Evolutionary conservation across 2,797 vertebrate genomes (phyloP).

Genomic region (Macrochelys suwanniensis): DNA sequence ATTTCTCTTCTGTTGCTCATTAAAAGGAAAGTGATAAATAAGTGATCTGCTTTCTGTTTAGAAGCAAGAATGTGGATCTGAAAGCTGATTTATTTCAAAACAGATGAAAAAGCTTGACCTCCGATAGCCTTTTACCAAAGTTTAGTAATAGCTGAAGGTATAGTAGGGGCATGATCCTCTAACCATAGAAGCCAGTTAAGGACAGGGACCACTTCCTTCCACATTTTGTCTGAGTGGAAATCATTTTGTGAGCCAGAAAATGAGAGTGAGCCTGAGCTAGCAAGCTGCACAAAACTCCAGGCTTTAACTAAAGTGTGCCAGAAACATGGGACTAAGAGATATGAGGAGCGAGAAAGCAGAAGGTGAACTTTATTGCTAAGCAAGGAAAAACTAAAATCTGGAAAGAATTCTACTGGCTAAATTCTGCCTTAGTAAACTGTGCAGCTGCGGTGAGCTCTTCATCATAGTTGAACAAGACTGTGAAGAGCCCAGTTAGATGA

Average conservation of each 20-base stretch:
- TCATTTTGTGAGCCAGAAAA: neutral
- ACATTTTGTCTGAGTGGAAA: neutral
- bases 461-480: neutral
- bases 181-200: neutral
- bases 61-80: constrained; percentile 42
- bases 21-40: constrained; percentile 65
- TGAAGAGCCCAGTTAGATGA: neutral
- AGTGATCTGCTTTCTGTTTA: constrained; percentile 16
- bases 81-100: constrained; percentile 16
- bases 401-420: neutral
- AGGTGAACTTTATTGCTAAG: constrained; percentile 41
- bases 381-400: neutral
- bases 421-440: neutral
- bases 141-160: constrained; percentile 22
- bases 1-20: constrained; percentile 48
- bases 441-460: neutral
- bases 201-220: neutral
- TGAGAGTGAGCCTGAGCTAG: neutral
- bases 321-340: constrained; percentile 4
- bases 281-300: neutral
- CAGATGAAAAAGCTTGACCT: constrained; percentile 17
- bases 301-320: constrained; percentile 16
- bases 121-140: constrained; percentile 58
- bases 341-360: constrained; percentile 29
- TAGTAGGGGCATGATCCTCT: constrained; percentile 15